Base-by-base conservation (phyloP, 1,140 invertebrate genomes). In the Aradophagus sp. region DNA sequence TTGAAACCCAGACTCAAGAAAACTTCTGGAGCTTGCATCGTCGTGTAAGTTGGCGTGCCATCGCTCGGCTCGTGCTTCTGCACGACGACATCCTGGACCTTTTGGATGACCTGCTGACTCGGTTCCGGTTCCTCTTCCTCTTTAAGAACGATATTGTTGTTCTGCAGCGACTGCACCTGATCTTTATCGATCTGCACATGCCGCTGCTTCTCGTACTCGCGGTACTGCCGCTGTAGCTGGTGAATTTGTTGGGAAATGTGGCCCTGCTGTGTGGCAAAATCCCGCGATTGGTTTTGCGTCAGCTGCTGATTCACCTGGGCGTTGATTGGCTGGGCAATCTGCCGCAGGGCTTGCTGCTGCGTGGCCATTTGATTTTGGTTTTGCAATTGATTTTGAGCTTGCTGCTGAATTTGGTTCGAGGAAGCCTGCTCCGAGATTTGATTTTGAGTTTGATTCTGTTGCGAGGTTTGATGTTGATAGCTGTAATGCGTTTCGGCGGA, bases 321-420 rank as follows among this genome's bases (percentile, higher is more conserved):
- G 11, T 71, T 32, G 23, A 81, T 70, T 27, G 67, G 67, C 20
- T 79, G 84, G 34, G 83, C 74, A 23, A 87, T 80, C 48, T 87
- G 85, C 20, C 87, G 83, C 35, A 87, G 80, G 0, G 83, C 77
- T 74, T 88, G 86, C 56, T 88, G 87, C 14, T 4, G n/a, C n/a
- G n/a, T 32, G 50, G 80, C 82, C 27, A 88, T 78, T 77, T 85
- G 83, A 73, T 73, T 81, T 66, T 84, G 81, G 73, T 72, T 84
- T 38, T 80, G 80, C 48, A 86, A 78, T 73, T 82, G 82, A 73
- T 83, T 83, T 50, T 44, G 61, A 0, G 45, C 35, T 48, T 42
- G 56, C 66, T 83, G 83, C 77, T 86, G 85, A 41, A 86, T 82
- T 34, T 86, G 84, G 2, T 65, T 62, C 69, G 65, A 35, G 45